A percentile compares a stretch with the other conserved stretches of the same genome.
Evolutionary conservation across 2,113 vertebrate genomes (phyloP).

Genomic region (Eulacestoma nigropectus): DNA sequence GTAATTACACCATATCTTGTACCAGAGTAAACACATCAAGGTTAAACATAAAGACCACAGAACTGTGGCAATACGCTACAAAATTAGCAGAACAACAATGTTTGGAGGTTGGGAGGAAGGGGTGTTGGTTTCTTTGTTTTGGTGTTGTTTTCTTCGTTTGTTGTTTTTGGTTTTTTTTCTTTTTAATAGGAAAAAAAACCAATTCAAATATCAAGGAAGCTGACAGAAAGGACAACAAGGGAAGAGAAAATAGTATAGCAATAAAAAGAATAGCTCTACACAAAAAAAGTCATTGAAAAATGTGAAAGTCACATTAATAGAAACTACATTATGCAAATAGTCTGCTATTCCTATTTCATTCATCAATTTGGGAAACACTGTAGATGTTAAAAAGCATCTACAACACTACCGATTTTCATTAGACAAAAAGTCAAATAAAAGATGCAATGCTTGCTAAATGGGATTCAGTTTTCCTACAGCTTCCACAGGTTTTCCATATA

Average conservation of each 20-base stretch:
- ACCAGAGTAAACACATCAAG: background rate
- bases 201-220: background rate
- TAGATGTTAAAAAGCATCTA: background rate
- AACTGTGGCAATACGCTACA: background rate
- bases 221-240: background rate
- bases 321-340: background rate
- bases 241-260: background rate
- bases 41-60: background rate
- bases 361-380: background rate
- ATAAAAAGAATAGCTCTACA: background rate
- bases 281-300: background rate
- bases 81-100: background rate
- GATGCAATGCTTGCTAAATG: background rate
- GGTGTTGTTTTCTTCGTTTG: background rate
- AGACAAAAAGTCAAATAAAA: background rate
- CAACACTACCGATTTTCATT: background rate
- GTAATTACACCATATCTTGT: background rate
- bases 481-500: background rate
- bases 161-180: background rate
- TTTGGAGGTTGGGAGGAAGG: too few relatives aligned
- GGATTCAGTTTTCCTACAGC: background rate
- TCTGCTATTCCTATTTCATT: background rate
- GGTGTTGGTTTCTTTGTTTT: accelerated
- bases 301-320: background rate
- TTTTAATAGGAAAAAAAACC: background rate